These are phyloP conservation scores for Octomys mimax DNA, from an alignment of 2,797 vertebrate genomes.

Conservation along the genomic window DNA sequence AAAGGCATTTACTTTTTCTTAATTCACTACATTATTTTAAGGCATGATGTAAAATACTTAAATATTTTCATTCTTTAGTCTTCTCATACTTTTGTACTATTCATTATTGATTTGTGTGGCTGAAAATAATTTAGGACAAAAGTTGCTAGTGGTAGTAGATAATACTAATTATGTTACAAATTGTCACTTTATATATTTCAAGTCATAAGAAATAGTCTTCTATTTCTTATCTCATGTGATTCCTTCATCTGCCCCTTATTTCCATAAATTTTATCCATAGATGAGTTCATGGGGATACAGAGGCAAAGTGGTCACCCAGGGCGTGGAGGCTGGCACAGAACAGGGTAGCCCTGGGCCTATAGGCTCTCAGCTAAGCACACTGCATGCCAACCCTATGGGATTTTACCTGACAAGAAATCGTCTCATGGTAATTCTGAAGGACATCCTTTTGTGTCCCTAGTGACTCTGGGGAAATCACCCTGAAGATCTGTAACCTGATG, in stretches of 20 bases:
- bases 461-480: slow-evolving; percentile 96
- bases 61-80: not conserved
- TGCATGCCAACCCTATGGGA: fast-evolving
- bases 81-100: not conserved
- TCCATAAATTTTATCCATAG: not conserved
- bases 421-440: slow-evolving; percentile 34
- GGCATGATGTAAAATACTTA: slow-evolving; percentile 1
- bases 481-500: slow-evolving; percentile 99
- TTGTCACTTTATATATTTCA: not conserved
- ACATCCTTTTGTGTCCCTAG: slow-evolving; percentile 85
- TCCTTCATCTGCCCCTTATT: not conserved
- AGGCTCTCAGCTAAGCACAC: not conserved
- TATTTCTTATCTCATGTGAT: not conserved
- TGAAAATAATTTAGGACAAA: slow-evolving; percentile 12
- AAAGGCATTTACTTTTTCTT: not conserved
- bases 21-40: not conserved
- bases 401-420: not conserved
- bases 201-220: not conserved
- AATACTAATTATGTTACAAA: not conserved
- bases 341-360: not conserved
- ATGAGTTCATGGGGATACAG: not conserved
- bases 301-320: not conserved
- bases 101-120: not conserved
- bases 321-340: too few species aligned
- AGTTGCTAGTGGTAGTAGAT: not conserved